Conservation (phyloP, 2,888 invertebrate species). For the Mycalesis mineus region DNA sequence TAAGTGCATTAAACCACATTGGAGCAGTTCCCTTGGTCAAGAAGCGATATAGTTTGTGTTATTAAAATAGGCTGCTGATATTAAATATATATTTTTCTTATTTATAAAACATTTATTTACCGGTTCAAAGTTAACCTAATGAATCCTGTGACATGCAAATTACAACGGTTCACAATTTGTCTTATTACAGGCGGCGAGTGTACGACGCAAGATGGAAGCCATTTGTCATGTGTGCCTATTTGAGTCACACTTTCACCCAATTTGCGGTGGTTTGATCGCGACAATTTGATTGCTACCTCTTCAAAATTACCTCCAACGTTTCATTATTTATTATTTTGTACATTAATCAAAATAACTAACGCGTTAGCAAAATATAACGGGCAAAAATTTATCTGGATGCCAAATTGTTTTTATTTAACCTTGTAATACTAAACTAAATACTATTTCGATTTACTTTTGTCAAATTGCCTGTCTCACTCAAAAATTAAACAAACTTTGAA, state of each 20-base stretch:
- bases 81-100: not conserved
- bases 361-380: not conserved
- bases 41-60: too few relatives aligned
- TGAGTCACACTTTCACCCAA: slow-evolving; percentile 72
- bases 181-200: slow-evolving; percentile 50
- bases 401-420: too few relatives aligned
- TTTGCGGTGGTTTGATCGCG: slow-evolving; percentile 57
- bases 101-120: slow-evolving; percentile 7
- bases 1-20: too few relatives aligned
- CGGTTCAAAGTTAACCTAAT: slow-evolving; percentile 19
- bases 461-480: too few relatives aligned
- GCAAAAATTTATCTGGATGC: too few relatives aligned
- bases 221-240: slow-evolving; percentile 72
- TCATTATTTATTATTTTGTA: slow-evolving; percentile 14
- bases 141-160: slow-evolving; percentile 56
- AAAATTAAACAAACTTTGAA: too few relatives aligned
- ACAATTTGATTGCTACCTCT: slow-evolving; percentile 44
- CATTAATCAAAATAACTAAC: slow-evolving; percentile 5
- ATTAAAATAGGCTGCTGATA: too few relatives aligned
- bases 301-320: slow-evolving; percentile 23
- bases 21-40: too few relatives aligned
- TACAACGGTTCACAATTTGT: slow-evolving; percentile 43
- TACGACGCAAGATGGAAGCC: slow-evolving; percentile 51
- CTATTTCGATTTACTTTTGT: too few relatives aligned
- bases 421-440: too few relatives aligned